Evolutionary conservation across 2,113 vertebrate genomes (phyloP), one percentile per base, ranked within the genome.

Genomic region (Pterocles burchelli): DNA sequence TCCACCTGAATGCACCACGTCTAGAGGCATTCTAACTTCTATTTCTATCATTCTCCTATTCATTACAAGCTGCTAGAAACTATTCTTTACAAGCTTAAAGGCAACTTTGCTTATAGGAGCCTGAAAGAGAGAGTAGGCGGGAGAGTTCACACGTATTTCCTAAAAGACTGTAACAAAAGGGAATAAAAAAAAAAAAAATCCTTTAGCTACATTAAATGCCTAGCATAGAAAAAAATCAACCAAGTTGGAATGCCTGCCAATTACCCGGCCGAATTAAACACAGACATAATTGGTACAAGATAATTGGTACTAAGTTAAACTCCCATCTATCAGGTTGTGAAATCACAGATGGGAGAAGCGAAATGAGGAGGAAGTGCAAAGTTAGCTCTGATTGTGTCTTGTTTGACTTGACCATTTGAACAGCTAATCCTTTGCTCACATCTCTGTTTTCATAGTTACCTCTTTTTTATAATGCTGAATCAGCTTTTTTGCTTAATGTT

Each of bases 321-420:
- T 88, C 38, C 45, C 12, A 61, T 49, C 68, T 57, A 78, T 63
- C 62, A 4, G 61, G 31, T 31, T 77, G 28, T 51, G 48, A 89
- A 88, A 87, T 62, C 1, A 0, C 55, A 92, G 61, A 81, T 49
- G 62, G 59, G 43, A 88, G 57, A 62, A 93, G 20, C 15, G 46
- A 94, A 93, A 91, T 51, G 54, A 92, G 26, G 66, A 81, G 67
- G 38, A 85, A 58, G 38, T 67, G 45, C 28, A 77, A 94, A 96
- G 92, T 41, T 75, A 67, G 20, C 43, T 57, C 65, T 54, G 85
- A 90, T 86, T 68, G 54, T 9, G 57, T 65, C 51, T 72, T 92
- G 52, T 97, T 92, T 95, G 51, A 86, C 67, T 79, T 90, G 51
- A 65, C 83, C 87, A 89, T 92, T 94, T 93, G 73, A 95, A 93